Evolutionary conservation across 2,797 vertebrate genomes (phyloP).

Genomic region (Phrynocephalus guinanensis): DNA sequence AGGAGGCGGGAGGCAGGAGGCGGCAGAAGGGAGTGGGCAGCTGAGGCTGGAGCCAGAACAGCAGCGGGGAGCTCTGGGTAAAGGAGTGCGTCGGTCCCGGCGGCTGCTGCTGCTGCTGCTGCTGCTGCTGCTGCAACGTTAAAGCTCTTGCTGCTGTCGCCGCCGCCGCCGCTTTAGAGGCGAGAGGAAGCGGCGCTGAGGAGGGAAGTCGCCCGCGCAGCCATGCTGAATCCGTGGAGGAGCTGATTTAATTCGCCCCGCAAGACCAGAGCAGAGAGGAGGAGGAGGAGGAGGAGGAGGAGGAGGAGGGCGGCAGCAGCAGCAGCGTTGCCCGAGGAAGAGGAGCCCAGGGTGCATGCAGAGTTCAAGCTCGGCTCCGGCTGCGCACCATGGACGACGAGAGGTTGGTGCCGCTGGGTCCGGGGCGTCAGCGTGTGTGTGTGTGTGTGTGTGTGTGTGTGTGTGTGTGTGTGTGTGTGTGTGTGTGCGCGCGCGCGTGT

Average conservation of each 20-base stretch:
- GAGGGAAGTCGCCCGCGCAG: slow-evolving; percentile 55
- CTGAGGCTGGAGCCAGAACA: slow-evolving; percentile 67
- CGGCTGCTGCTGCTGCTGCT: slow-evolving; percentile 45
- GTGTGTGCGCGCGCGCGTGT: background rate
- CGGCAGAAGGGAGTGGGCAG: slow-evolving; percentile 69
- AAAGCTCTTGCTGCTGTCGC: slow-evolving; percentile 52
- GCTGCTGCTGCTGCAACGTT: slow-evolving; percentile 51
- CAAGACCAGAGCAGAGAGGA: background rate
- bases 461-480: background rate
- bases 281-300: background rate
- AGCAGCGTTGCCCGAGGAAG: slow-evolving; percentile 17
- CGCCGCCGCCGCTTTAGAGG: slow-evolving; percentile 56
- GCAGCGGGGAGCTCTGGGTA: slow-evolving; percentile 77
- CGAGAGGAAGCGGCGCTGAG: slow-evolving; percentile 53
- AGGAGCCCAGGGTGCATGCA: slow-evolving; percentile 43
- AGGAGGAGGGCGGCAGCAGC: background rate
- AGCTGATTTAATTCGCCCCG: slow-evolving; percentile 48
- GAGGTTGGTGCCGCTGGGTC: slow-evolving; percentile 69
- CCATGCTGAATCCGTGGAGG: slow-evolving; percentile 69
- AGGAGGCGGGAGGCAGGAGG: slow-evolving; percentile 46
- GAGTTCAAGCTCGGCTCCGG: slow-evolving; percentile 55
- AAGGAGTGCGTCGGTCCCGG: slow-evolving; percentile 58
- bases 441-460: background rate
- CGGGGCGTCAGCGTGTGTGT: slow-evolving; percentile 43
- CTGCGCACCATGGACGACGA: slow-evolving; percentile 77